Evolutionary conservation across 2,888 invertebrate genomes (phyloP).

Genomic region (Calephelis perditalis): DNA sequence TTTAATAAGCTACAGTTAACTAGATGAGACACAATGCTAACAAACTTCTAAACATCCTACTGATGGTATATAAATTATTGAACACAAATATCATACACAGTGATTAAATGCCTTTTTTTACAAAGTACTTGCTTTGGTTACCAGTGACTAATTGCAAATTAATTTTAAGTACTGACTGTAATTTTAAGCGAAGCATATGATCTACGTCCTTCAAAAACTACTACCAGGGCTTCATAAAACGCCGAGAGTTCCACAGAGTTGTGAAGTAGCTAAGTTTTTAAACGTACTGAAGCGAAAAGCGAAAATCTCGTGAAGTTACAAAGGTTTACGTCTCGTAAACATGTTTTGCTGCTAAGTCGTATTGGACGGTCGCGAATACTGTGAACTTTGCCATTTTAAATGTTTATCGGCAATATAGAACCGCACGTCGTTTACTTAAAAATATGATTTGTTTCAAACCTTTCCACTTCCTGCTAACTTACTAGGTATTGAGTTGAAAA

Average conservation of each 20-base stretch:
- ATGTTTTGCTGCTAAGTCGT: constrained; percentile 31
- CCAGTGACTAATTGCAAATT: no score
- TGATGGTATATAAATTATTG: no score
- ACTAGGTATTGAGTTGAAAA: no score
- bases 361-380: constrained; percentile 15
- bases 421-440: neutral
- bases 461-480: neutral
- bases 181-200: constrained; percentile 13
- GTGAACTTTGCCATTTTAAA: constrained; percentile 8
- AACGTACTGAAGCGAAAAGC: constrained; percentile 30
- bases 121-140: no score
- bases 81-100: no score
- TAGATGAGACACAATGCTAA: no score
- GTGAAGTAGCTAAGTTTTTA: constrained; percentile 30
- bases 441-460: constrained; percentile 4
- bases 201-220: constrained; percentile 2
- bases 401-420: constrained; percentile 5
- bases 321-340: constrained; percentile 29
- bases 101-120: no score
- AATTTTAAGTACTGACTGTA: neutral
- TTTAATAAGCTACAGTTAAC: no score
- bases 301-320: constrained; percentile 28
- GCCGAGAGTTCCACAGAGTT: constrained; percentile 23
- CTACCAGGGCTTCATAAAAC: constrained; percentile 19
- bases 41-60: no score